Conservation (phyloP, 2,888 invertebrate genomes). For the Tortricodes alternella region DNA sequence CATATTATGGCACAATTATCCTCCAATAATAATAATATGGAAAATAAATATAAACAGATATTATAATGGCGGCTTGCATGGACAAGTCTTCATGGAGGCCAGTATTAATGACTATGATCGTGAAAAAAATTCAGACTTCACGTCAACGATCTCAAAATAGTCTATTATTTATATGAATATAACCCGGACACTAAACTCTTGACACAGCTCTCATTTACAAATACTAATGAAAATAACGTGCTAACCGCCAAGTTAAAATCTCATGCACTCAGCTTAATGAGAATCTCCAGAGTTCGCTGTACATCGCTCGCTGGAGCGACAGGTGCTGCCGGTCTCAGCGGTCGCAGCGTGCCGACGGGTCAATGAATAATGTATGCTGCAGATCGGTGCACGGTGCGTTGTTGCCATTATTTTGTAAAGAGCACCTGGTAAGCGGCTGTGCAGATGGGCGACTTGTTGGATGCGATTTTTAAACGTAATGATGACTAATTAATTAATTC, state of each 20-base stretch:
- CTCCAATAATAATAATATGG: too few species aligned
- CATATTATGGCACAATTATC: too few species aligned
- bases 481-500: too few species aligned
- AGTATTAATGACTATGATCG: too few species aligned
- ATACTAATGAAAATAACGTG: background rate
- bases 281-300: constrained; percentile 34
- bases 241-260: background rate
- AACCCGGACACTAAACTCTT: too few species aligned
- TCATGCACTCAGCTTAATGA: constrained; percentile 25
- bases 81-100: too few species aligned
- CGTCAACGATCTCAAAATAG: too few species aligned
- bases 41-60: too few species aligned
- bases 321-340: constrained; percentile 49
- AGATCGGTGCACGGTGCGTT: constrained; percentile 34
- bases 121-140: too few species aligned
- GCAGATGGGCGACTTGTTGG: background rate
- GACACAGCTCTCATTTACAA: too few species aligned
- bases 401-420: constrained; percentile 30
- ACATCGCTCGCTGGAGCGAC: constrained; percentile 45
- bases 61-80: too few species aligned
- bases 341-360: constrained; percentile 47
- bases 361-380: constrained; percentile 64
- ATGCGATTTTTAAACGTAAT: background rate
- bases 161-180: too few species aligned
- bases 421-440: background rate